These are phyloP conservation scores for Etheostoma perlongum DNA, from an alignment of 2,797 vertebrate genomes.

Conservation along the genomic window DNA sequence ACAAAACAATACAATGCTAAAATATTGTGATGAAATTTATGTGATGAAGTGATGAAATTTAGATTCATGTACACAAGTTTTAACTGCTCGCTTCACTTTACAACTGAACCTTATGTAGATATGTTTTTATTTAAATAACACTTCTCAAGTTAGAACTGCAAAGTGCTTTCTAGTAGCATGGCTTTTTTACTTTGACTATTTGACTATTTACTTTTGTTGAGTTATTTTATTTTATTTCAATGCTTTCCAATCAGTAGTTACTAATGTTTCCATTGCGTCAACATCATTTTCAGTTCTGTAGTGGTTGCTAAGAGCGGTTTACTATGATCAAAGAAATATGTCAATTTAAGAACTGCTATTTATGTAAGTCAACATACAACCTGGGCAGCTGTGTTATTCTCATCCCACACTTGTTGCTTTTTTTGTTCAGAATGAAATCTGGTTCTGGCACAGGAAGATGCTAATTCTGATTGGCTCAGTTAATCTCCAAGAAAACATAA, in stretches of 20 bases:
- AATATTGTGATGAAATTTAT: not conserved
- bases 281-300: not conserved
- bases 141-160: not conserved
- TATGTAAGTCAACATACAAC: not conserved
- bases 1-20: conserved; percentile 1
- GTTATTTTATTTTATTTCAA: not conserved
- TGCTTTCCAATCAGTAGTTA: not conserved
- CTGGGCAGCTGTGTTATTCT: not conserved
- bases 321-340: not conserved
- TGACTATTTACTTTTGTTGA: not conserved
- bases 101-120: not conserved
- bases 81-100: not conserved
- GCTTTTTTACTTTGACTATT: no score
- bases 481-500: not conserved
- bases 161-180: not conserved
- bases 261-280: not conserved
- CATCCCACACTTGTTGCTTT: not conserved
- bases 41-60: not conserved
- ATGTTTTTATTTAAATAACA: no score
- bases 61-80: not conserved
- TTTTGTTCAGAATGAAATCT: not conserved
- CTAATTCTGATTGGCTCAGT: not conserved
- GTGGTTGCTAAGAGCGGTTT: not conserved
- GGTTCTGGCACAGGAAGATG: not conserved
- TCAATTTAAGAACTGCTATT: not conserved